These are phyloP conservation scores for Molossus molossus DNA, from an alignment of 2,797 vertebrate species.

Conservation along the genomic window DNA sequence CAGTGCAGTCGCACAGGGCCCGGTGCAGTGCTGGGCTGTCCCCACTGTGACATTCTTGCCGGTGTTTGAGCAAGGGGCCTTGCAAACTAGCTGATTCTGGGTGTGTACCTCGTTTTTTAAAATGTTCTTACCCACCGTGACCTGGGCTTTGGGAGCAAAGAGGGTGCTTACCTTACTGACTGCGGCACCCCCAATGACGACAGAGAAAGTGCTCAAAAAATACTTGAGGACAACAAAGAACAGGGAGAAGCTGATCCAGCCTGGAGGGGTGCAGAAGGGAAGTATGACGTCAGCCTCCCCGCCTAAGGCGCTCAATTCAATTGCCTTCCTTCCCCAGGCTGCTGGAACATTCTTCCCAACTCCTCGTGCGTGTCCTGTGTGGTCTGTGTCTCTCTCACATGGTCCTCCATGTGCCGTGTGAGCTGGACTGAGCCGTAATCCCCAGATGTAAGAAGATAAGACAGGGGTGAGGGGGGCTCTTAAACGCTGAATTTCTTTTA, in stretches of 20 bases:
- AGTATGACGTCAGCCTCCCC: not conserved
- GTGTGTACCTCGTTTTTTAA: rapidly evolving
- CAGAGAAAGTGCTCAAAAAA: not conserved
- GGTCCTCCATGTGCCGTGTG: constrained; percentile 1
- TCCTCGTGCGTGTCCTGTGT: constrained; percentile 35
- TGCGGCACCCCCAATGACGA: rapidly evolving
- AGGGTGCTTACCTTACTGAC: not conserved
- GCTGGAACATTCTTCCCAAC: constrained; percentile 51
- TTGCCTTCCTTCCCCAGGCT: not conserved
- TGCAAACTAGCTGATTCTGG: too few relatives aligned
- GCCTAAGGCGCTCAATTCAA: not conserved
- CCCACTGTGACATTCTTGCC: not conserved
- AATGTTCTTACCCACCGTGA: not conserved
- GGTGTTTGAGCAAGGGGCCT: not conserved
- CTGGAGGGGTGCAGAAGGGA: not conserved
- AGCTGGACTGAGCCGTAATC: not conserved
- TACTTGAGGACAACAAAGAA: too few relatives aligned
- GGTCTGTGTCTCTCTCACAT: not conserved
- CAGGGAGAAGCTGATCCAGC: not conserved
- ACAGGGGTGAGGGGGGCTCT: not conserved
- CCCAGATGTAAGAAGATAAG: constrained; percentile 8
- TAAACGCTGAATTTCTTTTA: not conserved
- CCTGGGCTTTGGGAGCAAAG: not conserved
- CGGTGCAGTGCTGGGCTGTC: rapidly evolving
- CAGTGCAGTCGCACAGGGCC: too few relatives aligned